phyloP scores from a whole-genome alignment of 2,888 invertebrate species.

The Drosophila algonquin region DNA sequence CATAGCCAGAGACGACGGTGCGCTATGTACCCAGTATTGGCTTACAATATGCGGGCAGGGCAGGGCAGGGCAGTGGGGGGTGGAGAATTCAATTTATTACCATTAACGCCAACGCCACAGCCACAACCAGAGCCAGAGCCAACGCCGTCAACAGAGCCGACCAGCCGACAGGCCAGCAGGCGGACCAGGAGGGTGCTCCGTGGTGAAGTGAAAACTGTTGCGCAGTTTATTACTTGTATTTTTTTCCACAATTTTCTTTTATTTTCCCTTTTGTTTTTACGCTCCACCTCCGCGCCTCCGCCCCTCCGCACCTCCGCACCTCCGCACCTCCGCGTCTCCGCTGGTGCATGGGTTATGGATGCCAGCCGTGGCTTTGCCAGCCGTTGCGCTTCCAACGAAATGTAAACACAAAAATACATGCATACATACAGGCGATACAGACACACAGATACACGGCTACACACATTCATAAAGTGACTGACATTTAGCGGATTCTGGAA shows the following conservation, averaged over 20 bases:
- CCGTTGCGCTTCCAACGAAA: conserved; percentile 28
- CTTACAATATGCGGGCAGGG: conserved; percentile 45
- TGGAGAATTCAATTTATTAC: conserved; percentile 35
- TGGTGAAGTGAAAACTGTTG: conserved; percentile 64
- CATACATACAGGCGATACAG: background rate
- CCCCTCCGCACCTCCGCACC: no score
- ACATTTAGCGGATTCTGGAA: conserved; percentile 32
- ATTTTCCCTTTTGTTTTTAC: conserved; percentile 7
- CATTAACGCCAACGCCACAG: conserved; percentile 14
- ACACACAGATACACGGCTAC: background rate
- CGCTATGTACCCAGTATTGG: conserved; percentile 38
- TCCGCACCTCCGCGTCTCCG: no score
- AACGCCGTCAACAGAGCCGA: conserved; percentile 20
- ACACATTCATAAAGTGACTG: background rate
- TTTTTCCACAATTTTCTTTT: conserved; percentile 1
- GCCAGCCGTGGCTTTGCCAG: conserved; percentile 8
- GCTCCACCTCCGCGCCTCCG: background rate
- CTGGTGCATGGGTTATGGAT: no score
- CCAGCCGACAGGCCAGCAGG: background rate
- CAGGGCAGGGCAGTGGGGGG: background rate
- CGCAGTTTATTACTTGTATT: conserved; percentile 53
- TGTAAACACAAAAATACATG: conserved; percentile 30
- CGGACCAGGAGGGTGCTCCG: background rate
- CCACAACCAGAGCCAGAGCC: background rate
- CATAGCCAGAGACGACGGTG: conserved; percentile 34